Evolutionary conservation across 2,888 invertebrate species (phyloP), one percentile per base, ranked within the genome.

Genomic region (Calliphora vomitoria): DNA sequence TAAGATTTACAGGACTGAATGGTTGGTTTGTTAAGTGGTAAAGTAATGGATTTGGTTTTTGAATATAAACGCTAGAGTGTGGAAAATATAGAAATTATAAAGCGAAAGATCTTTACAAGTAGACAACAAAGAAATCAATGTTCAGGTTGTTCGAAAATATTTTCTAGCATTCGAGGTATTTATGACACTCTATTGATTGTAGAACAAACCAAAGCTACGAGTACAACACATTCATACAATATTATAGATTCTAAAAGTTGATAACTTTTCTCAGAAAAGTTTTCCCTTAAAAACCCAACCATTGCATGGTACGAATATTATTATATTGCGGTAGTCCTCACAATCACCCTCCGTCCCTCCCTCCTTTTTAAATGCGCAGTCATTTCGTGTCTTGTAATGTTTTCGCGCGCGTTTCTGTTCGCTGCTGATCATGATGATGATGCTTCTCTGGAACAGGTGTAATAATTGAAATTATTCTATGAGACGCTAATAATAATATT

Each of bases 401-500:
- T 74, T 81, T 81, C 68, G 68, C 47, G 78, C 82, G 58, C 71
- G 74, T 75, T 74, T 60, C 84, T 74, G 38, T 58, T 74, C 47
- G 50, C n/a, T 76, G 80, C 41, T 79, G 74, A 50, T 85, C 50
- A 47, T 72, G n/a, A 64, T 66, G 72, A 62, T 72, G 74, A 68
- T 75, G 82, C 62, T 68, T 81, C 78, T 76, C 47, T 47, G 20
- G 71, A 85, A 87, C 93, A 93, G 93, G 93, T 93, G 93, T 93
- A 92, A 93, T 93, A 93, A 93, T 93, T 93, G 93, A 91, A 93
- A 91, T 91, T 90, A 90, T 90, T 89, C 89, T 91, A 90, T 90
- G 90, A 91, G 91, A 90, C 91, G 87, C 69, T 82, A 79, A 85
- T 87, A 85, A 85, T 79, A 82, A 85, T 80, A 76, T 69, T 60